These are phyloP conservation scores for Ctenopoma multispine DNA, from an alignment of 2,797 vertebrate species.

Conservation along the genomic window DNA sequence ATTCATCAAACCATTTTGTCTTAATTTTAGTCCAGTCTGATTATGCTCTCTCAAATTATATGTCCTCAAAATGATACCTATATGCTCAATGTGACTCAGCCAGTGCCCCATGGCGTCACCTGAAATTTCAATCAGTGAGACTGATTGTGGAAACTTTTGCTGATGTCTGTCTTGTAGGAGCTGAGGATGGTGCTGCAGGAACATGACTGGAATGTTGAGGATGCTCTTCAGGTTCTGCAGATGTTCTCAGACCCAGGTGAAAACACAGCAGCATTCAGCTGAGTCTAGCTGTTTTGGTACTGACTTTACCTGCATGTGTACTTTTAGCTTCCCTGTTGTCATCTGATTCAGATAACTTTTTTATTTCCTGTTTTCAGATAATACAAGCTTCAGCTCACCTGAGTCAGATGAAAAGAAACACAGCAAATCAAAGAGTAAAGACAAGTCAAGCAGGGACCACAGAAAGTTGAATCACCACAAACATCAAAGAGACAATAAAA, in stretches of 20 bases:
- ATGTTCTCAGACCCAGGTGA: conserved; percentile 89
- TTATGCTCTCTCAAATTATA: neutral
- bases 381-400: conserved; percentile 47
- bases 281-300: neutral
- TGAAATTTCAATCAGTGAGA: neutral
- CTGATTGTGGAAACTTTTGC: conserved; percentile 3
- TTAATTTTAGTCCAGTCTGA: neutral
- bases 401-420: conserved; percentile 46
- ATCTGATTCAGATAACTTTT: neutral
- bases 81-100: neutral
- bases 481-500: conserved; percentile 14
- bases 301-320: neutral
- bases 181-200: conserved; percentile 91
- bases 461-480: conserved; percentile 19
- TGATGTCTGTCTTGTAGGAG: conserved; percentile 82
- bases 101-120: neutral
- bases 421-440: conserved; percentile 35
- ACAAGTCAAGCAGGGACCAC: conserved; percentile 19
- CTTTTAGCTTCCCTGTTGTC: neutral
- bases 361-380: conserved; percentile 38
- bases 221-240: conserved; percentile 89
- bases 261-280: neutral
- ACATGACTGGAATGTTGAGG: conserved; percentile 91
- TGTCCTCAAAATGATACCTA: neutral
- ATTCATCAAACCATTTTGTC: neutral